Evolutionary conservation across 2,888 invertebrate genomes (phyloP).

Genomic region (Pogonocherus hispidulus): DNA sequence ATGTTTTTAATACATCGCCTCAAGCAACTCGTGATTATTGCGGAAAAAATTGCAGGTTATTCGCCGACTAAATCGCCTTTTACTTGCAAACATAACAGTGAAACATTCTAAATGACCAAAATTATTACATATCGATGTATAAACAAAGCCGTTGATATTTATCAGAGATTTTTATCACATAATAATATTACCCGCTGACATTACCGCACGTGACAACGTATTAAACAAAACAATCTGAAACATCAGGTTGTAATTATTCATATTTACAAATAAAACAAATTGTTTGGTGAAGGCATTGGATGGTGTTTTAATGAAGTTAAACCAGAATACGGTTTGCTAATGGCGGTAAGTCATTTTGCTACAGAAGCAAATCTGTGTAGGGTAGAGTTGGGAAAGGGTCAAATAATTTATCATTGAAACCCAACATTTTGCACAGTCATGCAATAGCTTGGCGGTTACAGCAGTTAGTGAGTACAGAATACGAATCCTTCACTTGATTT

Average conservation of each 20-base stretch:
- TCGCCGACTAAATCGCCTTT: slow-evolving; percentile 30
- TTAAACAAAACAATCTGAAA: not conserved
- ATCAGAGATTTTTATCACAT: slow-evolving; percentile 12
- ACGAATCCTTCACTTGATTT: slow-evolving; percentile 36
- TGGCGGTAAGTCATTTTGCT: slow-evolving; percentile 48
- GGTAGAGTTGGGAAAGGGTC: slow-evolving; percentile 51
- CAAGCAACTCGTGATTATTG: slow-evolving; percentile 29
- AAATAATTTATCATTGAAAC: slow-evolving; percentile 62
- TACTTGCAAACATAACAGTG: slow-evolving; percentile 31
- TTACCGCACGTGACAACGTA: not conserved
- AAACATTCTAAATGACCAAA: slow-evolving; percentile 24
- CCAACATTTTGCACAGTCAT: slow-evolving; percentile 61
- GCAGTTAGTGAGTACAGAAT: slow-evolving; percentile 28
- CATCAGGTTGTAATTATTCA: not conserved
- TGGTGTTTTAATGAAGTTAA: slow-evolving; percentile 49
- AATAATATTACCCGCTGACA: not conserved
- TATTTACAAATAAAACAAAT: slow-evolving; percentile 9
- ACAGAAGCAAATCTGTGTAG: slow-evolving; percentile 51
- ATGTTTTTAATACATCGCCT: slow-evolving; percentile 31
- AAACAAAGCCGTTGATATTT: slow-evolving; percentile 14
- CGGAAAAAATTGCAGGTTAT: slow-evolving; percentile 31
- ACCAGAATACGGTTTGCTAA: slow-evolving; percentile 50
- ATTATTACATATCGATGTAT: slow-evolving; percentile 27
- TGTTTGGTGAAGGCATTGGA: slow-evolving; percentile 22
- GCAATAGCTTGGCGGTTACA: slow-evolving; percentile 42